Conservation (phyloP, 1,140 invertebrate species). For the Papilio xuthus region DNA sequence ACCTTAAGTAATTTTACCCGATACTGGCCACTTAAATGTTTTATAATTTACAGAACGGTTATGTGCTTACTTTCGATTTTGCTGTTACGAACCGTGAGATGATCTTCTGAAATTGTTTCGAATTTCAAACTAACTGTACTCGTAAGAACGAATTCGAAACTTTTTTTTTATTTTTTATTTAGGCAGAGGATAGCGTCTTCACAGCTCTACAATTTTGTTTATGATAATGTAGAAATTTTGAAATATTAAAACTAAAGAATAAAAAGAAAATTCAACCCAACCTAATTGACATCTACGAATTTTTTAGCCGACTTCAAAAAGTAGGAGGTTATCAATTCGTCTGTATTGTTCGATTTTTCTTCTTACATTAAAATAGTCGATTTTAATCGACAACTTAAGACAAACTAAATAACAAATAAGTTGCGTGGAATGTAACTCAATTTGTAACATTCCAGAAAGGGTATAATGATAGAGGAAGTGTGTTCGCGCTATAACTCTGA, state of each 20-base stretch:
- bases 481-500: constrained; percentile 21
- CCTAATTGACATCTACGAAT: neutral
- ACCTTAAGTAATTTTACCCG: constrained; percentile 16
- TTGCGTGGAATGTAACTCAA: constrained; percentile 33
- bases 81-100: constrained; percentile 30
- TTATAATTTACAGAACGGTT: constrained; percentile 18
- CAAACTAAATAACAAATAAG: neutral
- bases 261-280: neutral
- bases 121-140: neutral
- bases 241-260: neutral
- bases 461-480: constrained; percentile 30
- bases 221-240: too few species aligned
- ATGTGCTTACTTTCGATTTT: constrained; percentile 32
- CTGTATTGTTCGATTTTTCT: too few species aligned
- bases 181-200: too few species aligned
- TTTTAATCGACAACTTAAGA: constrained; percentile 1
- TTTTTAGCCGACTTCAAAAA: too few species aligned
- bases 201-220: too few species aligned
- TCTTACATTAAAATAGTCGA: neutral
- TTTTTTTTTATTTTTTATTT: too few species aligned
- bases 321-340: too few species aligned
- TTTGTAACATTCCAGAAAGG: constrained; percentile 40
- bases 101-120: constrained; percentile 23
- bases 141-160: neutral
- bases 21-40: constrained; percentile 15